phyloP scores from a whole-genome alignment of 2,113 vertebrate genomes.

The Ardeotis arabs region DNA sequence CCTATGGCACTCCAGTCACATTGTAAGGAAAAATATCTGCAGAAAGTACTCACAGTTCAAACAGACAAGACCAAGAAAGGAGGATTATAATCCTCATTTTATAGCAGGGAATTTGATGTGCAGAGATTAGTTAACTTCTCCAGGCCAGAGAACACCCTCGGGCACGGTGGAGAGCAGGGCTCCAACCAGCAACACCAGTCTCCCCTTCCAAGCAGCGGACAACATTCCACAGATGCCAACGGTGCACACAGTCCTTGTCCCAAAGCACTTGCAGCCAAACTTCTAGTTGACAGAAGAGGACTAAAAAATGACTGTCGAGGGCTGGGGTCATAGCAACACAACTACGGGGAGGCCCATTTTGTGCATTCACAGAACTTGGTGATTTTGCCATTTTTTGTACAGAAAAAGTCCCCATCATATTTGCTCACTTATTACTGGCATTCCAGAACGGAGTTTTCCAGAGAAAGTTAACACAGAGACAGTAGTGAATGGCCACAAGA shows the following conservation, averaged over 20 bases:
- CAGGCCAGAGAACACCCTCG: fast-evolving
- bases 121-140: neutral
- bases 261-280: neutral
- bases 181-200: neutral
- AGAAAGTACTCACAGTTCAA: neutral
- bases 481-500: neutral
- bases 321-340: neutral
- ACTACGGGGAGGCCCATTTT: neutral
- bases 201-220: neutral
- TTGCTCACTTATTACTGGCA: neutral
- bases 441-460: neutral
- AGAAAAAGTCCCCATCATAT: neutral
- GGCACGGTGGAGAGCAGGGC: neutral
- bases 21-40: neutral
- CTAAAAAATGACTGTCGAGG: neutral
- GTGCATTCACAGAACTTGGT: neutral
- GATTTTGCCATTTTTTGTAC: neutral
- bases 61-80: neutral
- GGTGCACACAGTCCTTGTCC: neutral
- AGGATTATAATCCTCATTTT: neutral
- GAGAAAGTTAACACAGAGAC: neutral
- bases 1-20: neutral
- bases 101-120: neutral
- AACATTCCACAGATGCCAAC: neutral
- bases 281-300: neutral